Base-by-base conservation (phyloP, 1,140 invertebrate species). In the Asobara japonica region DNA sequence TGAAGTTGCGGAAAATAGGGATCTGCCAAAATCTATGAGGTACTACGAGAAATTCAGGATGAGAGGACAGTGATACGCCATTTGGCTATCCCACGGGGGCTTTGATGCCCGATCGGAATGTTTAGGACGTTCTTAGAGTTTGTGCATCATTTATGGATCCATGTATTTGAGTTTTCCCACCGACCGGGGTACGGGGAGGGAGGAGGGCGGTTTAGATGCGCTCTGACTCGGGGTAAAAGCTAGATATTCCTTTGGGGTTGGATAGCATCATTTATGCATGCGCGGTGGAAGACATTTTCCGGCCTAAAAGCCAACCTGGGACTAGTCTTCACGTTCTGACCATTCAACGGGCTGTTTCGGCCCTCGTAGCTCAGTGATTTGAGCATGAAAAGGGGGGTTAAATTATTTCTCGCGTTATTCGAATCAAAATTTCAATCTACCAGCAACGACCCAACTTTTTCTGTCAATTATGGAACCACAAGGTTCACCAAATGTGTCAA, bases 221-320 rank as follows among this genome's bases (percentile, higher is more conserved):
- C 25, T 69, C 66, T 30, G 10, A 27, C 11, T 30, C 8, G 16
- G 60, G 51, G 61, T 62, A 67, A 74, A 71, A 31, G 69, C 61
- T 60, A 56, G 70, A 74, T 74, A 73, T 74, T 77, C 22, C 65
- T 73, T 75, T 66, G 67, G 66, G 62, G 56, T 45, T 61, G 73
- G 69, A 73, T 65, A 56, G 27, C 68, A 83, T 85, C 76, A 85
- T 79, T 85, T 84, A 85, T 85, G 79, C 78, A 85, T 79, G 74
- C 70, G 48, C 69, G 72, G 38, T 31, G 25, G 51, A 60, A 48
- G 61, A 51, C 79, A 77, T 83, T 83, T 80, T 79, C 77, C 75
- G 78, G 74, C 69, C 79, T 76, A 77, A 80, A 78, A 78, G 74
- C 68, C 20, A 30, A 31, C 29, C 41, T 5, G 33, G 27, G 20